Evolutionary conservation across 2,113 vertebrate genomes (phyloP).

Genomic region (Motacilla tschutschensis): DNA sequence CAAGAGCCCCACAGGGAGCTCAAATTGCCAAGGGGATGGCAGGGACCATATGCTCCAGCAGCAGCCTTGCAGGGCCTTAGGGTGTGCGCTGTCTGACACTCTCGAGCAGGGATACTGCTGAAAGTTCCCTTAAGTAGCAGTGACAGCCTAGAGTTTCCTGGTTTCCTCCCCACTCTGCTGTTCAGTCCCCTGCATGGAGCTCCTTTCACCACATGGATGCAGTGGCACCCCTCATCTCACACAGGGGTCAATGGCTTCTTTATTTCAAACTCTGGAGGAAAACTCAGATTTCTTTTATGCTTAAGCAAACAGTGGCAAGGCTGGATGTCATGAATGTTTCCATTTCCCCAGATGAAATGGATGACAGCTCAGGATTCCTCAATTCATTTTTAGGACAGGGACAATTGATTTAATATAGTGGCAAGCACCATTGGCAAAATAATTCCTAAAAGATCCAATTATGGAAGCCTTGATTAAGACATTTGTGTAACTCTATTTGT

Average conservation of each 20-base stretch:
- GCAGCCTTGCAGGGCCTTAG: neutral
- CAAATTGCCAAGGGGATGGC: neutral
- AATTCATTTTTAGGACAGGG: neutral
- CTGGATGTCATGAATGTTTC: neutral
- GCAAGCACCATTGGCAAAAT: neutral
- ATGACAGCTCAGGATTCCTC: neutral
- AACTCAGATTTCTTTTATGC: neutral
- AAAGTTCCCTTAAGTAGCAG: neutral
- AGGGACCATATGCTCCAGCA: neutral
- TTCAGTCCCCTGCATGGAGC: accelerated
- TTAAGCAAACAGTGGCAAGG: neutral
- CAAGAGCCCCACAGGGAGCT: neutral
- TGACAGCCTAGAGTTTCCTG: neutral
- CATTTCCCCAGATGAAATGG: neutral
- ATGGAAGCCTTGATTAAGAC: neutral
- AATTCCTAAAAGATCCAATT: neutral
- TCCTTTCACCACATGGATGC: neutral
- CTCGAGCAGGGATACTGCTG: accelerated
- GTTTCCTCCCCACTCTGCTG: neutral
- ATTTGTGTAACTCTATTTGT: neutral
- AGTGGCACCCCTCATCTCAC: neutral
- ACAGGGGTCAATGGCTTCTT: neutral
- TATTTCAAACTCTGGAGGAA: neutral
- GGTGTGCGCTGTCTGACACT: neutral
- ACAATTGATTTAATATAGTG: neutral